Percentiles rank a stretch among this genome's conserved stretches.
Conservation (phyloP, 1,140 invertebrate genomes). For the Leptoteleia sp. region DNA sequence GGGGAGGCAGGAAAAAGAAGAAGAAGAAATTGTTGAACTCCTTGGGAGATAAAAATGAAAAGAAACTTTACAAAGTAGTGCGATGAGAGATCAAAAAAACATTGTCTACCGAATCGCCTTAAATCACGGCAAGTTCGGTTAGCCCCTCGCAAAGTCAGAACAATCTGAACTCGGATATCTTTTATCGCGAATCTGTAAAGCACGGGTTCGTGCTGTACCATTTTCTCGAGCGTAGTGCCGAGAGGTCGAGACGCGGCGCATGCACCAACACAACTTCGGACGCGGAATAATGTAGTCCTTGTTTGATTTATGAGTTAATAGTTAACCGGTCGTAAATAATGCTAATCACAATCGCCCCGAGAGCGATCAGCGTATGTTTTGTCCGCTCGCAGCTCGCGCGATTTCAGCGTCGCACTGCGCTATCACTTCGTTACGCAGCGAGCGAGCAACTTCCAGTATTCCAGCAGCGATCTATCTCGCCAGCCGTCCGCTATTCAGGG, state of each 20-base stretch:
- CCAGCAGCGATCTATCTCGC: slow-evolving; percentile 43
- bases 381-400: too few relatives aligned
- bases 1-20: too few relatives aligned
- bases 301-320: too few relatives aligned
- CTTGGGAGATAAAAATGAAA: slow-evolving; percentile 46
- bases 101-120: slow-evolving; percentile 58
- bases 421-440: slow-evolving; percentile 57
- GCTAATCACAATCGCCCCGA: too few relatives aligned
- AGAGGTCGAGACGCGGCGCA: slow-evolving; percentile 61
- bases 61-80: slow-evolving; percentile 58
- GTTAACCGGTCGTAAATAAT: too few relatives aligned
- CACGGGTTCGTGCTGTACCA: slow-evolving; percentile 65
- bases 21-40: slow-evolving; percentile 49
- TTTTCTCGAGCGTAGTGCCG: slow-evolving; percentile 60
- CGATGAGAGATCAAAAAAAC: slow-evolving; percentile 63
- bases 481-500: slow-evolving; percentile 23
- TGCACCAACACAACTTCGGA: too few relatives aligned
- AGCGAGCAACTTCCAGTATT: slow-evolving; percentile 40
- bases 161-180: slow-evolving; percentile 60
- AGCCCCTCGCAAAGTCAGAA: slow-evolving; percentile 48
- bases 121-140: slow-evolving; percentile 56
- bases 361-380: too few relatives aligned
- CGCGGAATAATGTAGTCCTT: too few relatives aligned
- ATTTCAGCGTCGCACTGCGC: slow-evolving; percentile 61
- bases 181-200: slow-evolving; percentile 59